phyloP scores from a whole-genome alignment of 2,113 vertebrate species.

The Tetrao urogallus region DNA sequence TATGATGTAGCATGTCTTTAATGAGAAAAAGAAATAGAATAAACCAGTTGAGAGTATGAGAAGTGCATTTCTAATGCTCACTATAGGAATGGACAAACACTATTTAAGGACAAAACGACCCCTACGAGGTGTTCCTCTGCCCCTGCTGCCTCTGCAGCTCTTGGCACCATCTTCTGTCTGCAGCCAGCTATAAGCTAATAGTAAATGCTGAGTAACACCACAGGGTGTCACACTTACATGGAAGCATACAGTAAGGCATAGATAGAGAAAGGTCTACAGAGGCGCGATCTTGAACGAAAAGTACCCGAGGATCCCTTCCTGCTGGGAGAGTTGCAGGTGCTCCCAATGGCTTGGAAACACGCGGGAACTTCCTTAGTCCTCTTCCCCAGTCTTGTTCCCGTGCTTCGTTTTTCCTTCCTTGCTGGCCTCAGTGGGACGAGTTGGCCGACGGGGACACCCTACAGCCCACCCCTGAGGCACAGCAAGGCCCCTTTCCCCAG shows the following conservation, averaged over 20 bases:
- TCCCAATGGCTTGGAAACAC: background rate
- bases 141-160: background rate
- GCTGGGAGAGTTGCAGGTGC: background rate
- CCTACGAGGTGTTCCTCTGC: background rate
- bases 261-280: background rate
- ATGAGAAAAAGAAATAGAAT: conserved; percentile 12
- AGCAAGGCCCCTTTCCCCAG: conserved; percentile 9
- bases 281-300: background rate
- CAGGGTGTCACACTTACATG: background rate
- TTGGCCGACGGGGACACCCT: accelerated
- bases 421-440: background rate
- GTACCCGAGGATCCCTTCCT: background rate
- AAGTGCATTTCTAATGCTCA: background rate
- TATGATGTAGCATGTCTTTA: conserved; percentile 54
- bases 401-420: background rate
- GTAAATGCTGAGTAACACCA: background rate
- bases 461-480: conserved; percentile 21
- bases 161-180: background rate
- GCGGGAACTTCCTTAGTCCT: background rate
- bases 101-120: background rate
- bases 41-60: conserved; percentile 1
- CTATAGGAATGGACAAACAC: background rate
- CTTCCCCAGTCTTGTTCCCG: background rate
- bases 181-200: conserved; percentile 18
- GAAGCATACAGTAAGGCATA: conserved; percentile 1